Percentiles rank a stretch among this genome's conserved stretches.
phyloP scores from a whole-genome alignment of 1,140 invertebrate genomes.

The Rhynchophorus ferrugineus region DNA sequence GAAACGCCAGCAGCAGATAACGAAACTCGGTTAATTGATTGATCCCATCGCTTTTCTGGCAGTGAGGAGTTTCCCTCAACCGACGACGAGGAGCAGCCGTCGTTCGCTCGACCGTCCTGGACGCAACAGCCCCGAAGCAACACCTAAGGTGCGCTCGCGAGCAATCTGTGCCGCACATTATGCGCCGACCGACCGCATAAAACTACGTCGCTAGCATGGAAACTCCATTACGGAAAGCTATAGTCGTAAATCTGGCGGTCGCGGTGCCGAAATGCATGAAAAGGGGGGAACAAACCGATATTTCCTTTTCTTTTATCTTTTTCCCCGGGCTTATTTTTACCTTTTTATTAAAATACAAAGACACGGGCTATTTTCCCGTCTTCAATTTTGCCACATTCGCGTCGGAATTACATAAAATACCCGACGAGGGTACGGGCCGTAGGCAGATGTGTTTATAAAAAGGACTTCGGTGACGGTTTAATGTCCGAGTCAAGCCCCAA shows the following conservation, averaged over 20 bases:
- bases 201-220: slow-evolving; percentile 16
- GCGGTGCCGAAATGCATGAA: slow-evolving; percentile 7
- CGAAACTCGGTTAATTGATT: background rate
- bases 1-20: background rate
- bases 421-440: too few relatives aligned
- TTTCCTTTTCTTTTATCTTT: slow-evolving; percentile 8
- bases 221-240: slow-evolving; percentile 19
- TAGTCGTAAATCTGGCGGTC: slow-evolving; percentile 13
- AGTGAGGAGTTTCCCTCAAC: background rate
- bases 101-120: background rate
- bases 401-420: too few relatives aligned
- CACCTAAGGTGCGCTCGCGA: slow-evolving; percentile 2
- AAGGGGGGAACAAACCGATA: slow-evolving; percentile 8
- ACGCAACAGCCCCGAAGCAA: slow-evolving; percentile 6
- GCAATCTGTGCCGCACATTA: slow-evolving; percentile 9
- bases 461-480: too few relatives aligned
- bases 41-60: background rate
- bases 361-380: too few relatives aligned
- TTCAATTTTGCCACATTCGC: too few relatives aligned
- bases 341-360: background rate
- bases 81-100: background rate
- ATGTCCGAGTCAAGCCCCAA: too few relatives aligned
- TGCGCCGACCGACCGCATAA: slow-evolving; percentile 9
- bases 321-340: background rate
- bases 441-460: too few relatives aligned